phyloP scores from a whole-genome alignment of 2,797 vertebrate genomes.

The Hoplostethus mediterraneus region DNA sequence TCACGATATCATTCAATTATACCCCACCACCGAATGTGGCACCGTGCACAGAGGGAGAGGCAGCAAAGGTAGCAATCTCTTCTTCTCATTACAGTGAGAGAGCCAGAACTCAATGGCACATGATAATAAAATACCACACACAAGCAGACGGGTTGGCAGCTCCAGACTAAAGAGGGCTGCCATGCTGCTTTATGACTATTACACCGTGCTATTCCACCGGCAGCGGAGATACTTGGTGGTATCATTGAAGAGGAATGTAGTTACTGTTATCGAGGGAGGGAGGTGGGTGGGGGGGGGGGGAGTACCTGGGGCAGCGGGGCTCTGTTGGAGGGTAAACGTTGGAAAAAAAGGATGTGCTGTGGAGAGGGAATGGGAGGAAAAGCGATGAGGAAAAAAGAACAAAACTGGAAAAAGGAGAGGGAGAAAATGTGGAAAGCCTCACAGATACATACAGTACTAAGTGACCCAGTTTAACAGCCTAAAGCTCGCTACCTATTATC shows the following conservation, averaged over 20 bases:
- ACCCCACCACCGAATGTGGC: constrained; percentile 55
- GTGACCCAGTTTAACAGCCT: constrained; percentile 75
- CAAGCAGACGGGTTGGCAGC: constrained; percentile 34
- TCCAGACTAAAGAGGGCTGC: constrained; percentile 17
- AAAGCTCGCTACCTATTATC: constrained; percentile 74
- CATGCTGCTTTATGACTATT: constrained; percentile 44
- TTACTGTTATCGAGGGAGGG: constrained; percentile 58
- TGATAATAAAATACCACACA: constrained; percentile 57
- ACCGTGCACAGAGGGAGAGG: constrained; percentile 43
- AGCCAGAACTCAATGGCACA: constrained; percentile 46
- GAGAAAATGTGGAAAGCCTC: constrained; percentile 17
- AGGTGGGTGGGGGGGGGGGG: constrained; percentile 34
- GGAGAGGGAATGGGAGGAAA: constrained; percentile 28
- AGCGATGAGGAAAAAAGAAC: constrained; percentile 14
- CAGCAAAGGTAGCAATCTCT: constrained; percentile 59
- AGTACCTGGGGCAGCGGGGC: constrained; percentile 15
- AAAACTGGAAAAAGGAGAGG: too few relatives aligned
- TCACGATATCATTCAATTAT: constrained; percentile 82
- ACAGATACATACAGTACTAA: constrained; percentile 59
- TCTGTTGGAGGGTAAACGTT: constrained; percentile 37
- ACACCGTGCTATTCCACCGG: constrained; percentile 21
- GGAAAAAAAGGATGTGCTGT: constrained; percentile 28
- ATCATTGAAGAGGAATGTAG: constrained; percentile 63
- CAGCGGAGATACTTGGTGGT: constrained; percentile 36
- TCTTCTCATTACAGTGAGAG: constrained; percentile 55